Percentiles rank a stretch among this genome's conserved stretches.
These are phyloP conservation scores for Lathamus discolor DNA, from an alignment of 2,113 vertebrate genomes.

Conservation along the genomic window DNA sequence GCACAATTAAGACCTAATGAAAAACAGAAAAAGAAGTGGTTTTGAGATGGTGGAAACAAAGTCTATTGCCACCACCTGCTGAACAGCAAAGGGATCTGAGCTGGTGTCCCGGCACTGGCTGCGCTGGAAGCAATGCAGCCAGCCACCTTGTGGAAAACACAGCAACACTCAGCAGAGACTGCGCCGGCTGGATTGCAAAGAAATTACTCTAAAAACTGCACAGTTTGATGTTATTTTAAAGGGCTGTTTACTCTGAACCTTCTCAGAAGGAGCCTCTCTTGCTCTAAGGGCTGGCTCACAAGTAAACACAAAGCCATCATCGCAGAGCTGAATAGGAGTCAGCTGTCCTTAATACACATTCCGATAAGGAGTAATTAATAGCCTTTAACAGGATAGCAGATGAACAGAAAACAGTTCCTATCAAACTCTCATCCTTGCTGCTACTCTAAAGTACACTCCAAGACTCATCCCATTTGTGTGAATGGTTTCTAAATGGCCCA, in stretches of 20 bases:
- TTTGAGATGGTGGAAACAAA: background rate
- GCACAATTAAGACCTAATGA: background rate
- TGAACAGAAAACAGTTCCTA: background rate
- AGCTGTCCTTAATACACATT: background rate
- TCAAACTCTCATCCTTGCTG: background rate
- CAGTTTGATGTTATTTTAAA: background rate
- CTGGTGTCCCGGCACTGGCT: background rate
- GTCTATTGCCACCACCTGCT: background rate
- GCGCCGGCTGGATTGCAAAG: background rate
- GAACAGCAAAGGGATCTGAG: background rate
- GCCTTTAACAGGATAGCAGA: background rate
- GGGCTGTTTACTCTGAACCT: background rate
- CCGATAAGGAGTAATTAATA: background rate
- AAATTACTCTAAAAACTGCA: background rate
- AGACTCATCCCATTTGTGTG: background rate
- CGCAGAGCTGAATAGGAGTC: background rate
- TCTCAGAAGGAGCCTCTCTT: background rate
- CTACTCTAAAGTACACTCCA: background rate
- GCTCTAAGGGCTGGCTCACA: background rate
- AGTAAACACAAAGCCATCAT: background rate
- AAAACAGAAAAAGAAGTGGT: background rate
- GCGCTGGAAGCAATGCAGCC: background rate
- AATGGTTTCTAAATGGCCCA: background rate
- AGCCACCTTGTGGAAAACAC: background rate
- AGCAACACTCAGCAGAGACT: background rate